phyloP scores from a whole-genome alignment of 2,113 vertebrate species.

The Sigmodon hispidus region DNA sequence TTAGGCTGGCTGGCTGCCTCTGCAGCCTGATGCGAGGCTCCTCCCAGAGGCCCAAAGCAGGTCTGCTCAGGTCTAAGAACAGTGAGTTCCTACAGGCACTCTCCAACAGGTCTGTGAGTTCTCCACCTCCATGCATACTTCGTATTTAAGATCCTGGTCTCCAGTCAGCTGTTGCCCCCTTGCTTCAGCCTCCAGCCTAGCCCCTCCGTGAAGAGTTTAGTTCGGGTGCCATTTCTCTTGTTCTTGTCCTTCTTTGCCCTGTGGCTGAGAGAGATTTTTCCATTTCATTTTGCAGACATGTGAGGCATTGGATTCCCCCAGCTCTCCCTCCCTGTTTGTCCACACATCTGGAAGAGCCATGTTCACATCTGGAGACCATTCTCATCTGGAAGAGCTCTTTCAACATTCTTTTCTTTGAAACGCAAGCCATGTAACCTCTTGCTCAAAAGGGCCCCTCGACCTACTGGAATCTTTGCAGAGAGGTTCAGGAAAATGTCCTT shows the following conservation, averaged over 20 bases:
- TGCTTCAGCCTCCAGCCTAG: slow-evolving; percentile 5
- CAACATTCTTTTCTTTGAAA: slow-evolving; percentile 86
- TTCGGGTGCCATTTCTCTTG: slow-evolving; percentile 52
- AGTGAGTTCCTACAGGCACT: slow-evolving; percentile 15
- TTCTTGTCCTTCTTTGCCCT: slow-evolving; percentile 68
- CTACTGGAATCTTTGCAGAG: slow-evolving; percentile 62
- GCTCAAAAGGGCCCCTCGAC: slow-evolving; percentile 74
- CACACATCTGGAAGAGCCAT: slow-evolving; percentile 79
- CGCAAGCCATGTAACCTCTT: slow-evolving; percentile 75
- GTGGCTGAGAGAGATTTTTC: slow-evolving; percentile 80
- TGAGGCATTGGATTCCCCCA: slow-evolving; percentile 63
- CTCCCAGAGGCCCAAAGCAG: slow-evolving; percentile 10
- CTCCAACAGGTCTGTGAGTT: slow-evolving; percentile 22
- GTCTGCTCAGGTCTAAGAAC: not conserved
- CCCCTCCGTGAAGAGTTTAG: slow-evolving; percentile 40
- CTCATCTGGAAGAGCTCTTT: slow-evolving; percentile 81
- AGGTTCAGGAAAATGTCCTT: slow-evolving; percentile 42
- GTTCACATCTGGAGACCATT: slow-evolving; percentile 86
- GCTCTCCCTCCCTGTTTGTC: not conserved
- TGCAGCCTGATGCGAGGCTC: not conserved
- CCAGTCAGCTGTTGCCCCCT: not conserved
- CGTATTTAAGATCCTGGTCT: slow-evolving; percentile 48
- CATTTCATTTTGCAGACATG: slow-evolving; percentile 79
- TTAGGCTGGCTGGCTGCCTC: not conserved
- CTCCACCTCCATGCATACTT: not conserved